Evolutionary conservation across 1,140 invertebrate genomes (phyloP).

Genomic region (Dysdera silvatica): DNA sequence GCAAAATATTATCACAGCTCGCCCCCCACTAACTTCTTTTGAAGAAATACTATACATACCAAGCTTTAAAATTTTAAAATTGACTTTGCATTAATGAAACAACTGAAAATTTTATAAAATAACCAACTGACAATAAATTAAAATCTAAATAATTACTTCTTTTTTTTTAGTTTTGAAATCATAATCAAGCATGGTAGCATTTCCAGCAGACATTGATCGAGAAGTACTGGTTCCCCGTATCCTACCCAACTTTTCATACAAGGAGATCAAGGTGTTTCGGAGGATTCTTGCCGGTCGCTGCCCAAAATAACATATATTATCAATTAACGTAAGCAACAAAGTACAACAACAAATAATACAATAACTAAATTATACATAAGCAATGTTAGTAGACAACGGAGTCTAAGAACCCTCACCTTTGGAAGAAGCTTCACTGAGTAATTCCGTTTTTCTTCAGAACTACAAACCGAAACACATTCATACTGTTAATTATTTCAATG

Average conservation of each 20-base stretch:
- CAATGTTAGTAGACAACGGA: not conserved
- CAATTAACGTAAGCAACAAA: not conserved
- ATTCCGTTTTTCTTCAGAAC: slow-evolving; percentile 77
- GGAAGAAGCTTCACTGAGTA: slow-evolving; percentile 77
- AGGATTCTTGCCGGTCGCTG: slow-evolving; percentile 67
- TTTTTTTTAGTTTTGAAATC: slow-evolving; percentile 63
- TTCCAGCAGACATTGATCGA: slow-evolving; percentile 3
- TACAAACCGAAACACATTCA: slow-evolving; percentile 40
- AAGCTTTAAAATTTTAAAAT: no score
- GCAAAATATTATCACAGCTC: no score
- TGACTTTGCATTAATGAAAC: slow-evolving; percentile 12
- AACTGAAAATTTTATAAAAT: not conserved
- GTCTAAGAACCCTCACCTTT: slow-evolving; percentile 47
- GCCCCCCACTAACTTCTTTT: no score
- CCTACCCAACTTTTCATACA: slow-evolving; percentile 49
- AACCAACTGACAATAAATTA: not conserved
- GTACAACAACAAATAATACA: not conserved
- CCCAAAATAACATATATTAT: slow-evolving; percentile 21
- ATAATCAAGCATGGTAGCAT: slow-evolving; percentile 47
- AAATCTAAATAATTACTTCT: slow-evolving; percentile 48
- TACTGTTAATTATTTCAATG: no score
- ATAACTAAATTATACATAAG: not conserved
- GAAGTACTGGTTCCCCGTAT: not conserved
- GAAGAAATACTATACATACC: no score
- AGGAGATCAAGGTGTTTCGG: slow-evolving; percentile 59